These are phyloP conservation scores for Aegithalos caudatus DNA, from an alignment of 2,113 vertebrate genomes.

Conservation along the genomic window DNA sequence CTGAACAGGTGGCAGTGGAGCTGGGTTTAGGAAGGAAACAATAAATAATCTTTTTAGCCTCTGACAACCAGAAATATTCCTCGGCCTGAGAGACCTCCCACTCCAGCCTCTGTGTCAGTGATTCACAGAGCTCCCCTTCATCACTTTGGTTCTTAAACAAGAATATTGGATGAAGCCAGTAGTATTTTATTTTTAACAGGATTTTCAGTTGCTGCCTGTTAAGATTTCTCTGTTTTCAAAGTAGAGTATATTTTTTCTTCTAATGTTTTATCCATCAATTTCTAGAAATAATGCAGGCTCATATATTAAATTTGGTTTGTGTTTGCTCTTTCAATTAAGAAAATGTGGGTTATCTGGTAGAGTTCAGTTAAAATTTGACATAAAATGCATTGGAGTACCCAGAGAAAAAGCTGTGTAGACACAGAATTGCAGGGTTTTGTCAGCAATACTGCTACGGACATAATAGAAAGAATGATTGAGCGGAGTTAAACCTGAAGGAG, in stretches of 20 bases:
- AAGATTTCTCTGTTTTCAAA: background rate
- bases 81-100: constrained; percentile 29
- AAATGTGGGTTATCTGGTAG: background rate
- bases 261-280: background rate
- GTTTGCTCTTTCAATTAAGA: background rate
- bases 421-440: background rate
- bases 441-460: background rate
- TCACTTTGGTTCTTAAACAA: background rate
- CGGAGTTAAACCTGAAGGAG: background rate
- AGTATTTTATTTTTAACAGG: background rate
- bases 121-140: background rate
- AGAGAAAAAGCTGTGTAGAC: background rate
- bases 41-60: constrained; percentile 66
- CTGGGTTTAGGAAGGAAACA: constrained; percentile 59
- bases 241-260: background rate
- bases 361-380: background rate
- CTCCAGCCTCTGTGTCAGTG: background rate
- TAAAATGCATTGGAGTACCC: background rate
- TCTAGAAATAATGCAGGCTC: background rate
- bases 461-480: background rate
- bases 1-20: constrained; percentile 63
- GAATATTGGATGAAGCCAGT: background rate
- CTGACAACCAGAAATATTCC: constrained; percentile 68
- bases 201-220: background rate
- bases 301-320: background rate